These are phyloP conservation scores for Sclerurus mexicanus DNA, from an alignment of 2,113 vertebrate genomes.

Conservation along the genomic window DNA sequence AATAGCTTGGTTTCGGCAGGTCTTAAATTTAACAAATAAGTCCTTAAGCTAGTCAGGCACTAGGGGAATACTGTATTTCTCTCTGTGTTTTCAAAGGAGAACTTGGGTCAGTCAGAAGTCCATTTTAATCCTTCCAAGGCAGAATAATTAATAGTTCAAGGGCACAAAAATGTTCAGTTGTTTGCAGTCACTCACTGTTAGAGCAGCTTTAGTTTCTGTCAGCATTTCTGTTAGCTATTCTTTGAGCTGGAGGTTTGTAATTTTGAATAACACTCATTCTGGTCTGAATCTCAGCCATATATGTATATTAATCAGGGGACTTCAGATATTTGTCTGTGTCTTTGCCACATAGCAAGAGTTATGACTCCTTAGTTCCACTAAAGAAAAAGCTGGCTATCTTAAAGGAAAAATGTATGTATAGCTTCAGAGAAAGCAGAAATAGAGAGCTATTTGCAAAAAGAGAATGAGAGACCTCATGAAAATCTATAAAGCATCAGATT, in stretches of 20 bases:
- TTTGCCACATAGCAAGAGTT: background rate
- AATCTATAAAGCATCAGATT: background rate
- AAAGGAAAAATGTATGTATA: background rate
- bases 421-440: background rate
- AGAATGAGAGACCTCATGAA: background rate
- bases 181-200: background rate
- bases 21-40: constrained; percentile 50
- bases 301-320: background rate
- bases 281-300: background rate
- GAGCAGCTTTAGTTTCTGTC: constrained; percentile 16
- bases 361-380: background rate
- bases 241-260: constrained; percentile 6
- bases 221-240: background rate
- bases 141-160: constrained; percentile 52
- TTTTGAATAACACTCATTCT: background rate
- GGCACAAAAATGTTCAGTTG: background rate
- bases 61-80: constrained; percentile 22
- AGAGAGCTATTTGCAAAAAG: background rate
- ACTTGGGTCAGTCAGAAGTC: background rate
- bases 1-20: constrained; percentile 34
- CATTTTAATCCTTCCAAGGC: constrained; percentile 28
- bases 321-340: background rate
- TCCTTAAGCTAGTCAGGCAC: constrained; percentile 7
- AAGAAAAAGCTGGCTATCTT: background rate
- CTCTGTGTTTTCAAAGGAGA: constrained; percentile 13